These are phyloP conservation scores for Luffia ferchaultella DNA, from an alignment of 2,888 invertebrate species.

Conservation along the genomic window DNA sequence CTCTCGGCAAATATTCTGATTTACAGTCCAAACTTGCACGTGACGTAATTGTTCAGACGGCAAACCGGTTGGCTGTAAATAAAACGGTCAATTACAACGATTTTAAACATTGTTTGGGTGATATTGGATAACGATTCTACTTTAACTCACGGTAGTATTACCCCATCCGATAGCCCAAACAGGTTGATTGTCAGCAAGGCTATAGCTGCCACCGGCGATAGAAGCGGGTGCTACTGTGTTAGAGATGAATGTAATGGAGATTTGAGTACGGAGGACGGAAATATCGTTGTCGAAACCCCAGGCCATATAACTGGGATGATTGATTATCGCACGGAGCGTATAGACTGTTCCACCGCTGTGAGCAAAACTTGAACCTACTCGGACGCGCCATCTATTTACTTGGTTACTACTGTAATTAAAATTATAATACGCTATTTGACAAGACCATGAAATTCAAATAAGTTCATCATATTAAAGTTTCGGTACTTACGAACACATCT, in stretches of 20 bases:
- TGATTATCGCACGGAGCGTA: not conserved
- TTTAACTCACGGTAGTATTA: conserved; percentile 23
- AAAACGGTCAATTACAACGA: not conserved
- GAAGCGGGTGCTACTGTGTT: conserved; percentile 17
- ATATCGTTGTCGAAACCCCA: conserved; percentile 2
- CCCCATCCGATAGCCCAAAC: conserved; percentile 41
- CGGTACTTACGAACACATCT: too few species aligned
- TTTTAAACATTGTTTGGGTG: not conserved
- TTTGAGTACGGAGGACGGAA: conserved; percentile 2
- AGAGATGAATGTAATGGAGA: not conserved
- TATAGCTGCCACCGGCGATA: conserved; percentile 30
- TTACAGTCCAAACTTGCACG: conserved; percentile 5
- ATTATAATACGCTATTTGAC: not conserved
- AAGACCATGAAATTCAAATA: not conserved
- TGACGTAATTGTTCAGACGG: not conserved
- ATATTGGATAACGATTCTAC: conserved; percentile 8
- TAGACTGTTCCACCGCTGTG: conserved; percentile 5
- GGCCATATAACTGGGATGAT: conserved; percentile 4
- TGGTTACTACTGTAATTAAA: not conserved
- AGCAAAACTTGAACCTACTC: conserved; percentile 6
- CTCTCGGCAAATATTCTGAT: conserved; percentile 1
- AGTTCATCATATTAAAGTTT: not conserved
- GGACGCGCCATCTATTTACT: not conserved
- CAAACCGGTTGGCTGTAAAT: not conserved
- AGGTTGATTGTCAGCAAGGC: conserved; percentile 24